Conservation (phyloP, 2,113 vertebrate genomes). For the Erythrocercus mccallii region DNA sequence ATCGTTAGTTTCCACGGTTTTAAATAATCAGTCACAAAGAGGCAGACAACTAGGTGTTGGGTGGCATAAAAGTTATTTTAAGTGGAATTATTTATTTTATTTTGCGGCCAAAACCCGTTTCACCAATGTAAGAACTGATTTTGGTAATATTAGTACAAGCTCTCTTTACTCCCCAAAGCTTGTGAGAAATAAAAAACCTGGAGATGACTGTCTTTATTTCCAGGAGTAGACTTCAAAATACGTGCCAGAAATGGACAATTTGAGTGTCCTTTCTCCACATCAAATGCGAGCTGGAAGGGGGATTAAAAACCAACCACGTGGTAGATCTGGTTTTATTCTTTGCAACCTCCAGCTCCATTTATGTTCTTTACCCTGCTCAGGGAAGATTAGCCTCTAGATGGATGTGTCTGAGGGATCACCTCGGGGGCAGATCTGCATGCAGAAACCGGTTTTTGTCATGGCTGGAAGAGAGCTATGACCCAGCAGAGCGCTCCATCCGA, state of each 20-base stretch:
- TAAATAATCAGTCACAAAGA: conserved; percentile 64
- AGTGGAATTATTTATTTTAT: conserved; percentile 51
- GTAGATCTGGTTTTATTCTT: conserved; percentile 79
- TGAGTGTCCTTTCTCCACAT: conserved; percentile 61
- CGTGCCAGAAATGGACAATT: conserved; percentile 79
- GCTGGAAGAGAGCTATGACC: conserved; percentile 68
- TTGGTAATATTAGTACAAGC: conserved; percentile 60
- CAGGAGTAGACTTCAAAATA: conserved; percentile 77
- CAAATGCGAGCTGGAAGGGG: conserved; percentile 71
- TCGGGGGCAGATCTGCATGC: conserved; percentile 62
- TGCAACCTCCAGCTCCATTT: conserved; percentile 75
- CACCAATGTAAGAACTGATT: conserved; percentile 59
- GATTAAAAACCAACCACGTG: conserved; percentile 80
- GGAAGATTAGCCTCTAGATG: conserved; percentile 76
- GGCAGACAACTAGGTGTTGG: conserved; percentile 58
- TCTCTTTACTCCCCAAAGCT: conserved; percentile 46
- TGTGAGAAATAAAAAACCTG: conserved; percentile 71
- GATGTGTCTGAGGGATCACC: conserved; percentile 68
- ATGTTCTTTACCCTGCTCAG: conserved; percentile 65
- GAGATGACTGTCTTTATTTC: conserved; percentile 73
- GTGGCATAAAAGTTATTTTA: conserved; percentile 69
- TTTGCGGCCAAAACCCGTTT: conserved; percentile 47
- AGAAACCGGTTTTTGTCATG: conserved; percentile 61
- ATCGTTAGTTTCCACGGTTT: conserved; percentile 65
- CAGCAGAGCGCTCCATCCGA: conserved; percentile 34